Percentiles rank a stretch among this genome's conserved stretches.
These are phyloP conservation scores for Spatulosminthurus flaviceps DNA, from an alignment of 2,888 invertebrate genomes.

Conservation along the genomic window DNA sequence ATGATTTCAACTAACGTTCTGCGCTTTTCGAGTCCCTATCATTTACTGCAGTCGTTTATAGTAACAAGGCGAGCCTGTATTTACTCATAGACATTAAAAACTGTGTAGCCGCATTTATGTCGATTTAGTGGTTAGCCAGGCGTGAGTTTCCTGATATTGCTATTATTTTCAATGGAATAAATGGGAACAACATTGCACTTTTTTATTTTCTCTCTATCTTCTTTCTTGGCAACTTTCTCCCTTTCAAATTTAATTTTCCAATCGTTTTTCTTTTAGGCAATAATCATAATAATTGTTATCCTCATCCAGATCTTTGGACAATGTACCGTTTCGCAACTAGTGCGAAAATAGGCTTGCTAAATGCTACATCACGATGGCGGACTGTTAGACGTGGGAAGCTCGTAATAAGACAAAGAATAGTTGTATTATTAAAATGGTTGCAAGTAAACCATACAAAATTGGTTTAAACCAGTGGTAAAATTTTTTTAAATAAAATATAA, in stretches of 20 bases:
- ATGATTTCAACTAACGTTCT: background rate
- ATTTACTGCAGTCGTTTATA: background rate
- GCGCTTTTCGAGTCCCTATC: background rate
- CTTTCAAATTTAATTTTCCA: background rate
- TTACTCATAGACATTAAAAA: conserved; percentile 26
- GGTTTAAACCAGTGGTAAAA: too few relatives aligned
- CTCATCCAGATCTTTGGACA: too few relatives aligned
- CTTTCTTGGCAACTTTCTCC: background rate
- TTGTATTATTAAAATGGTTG: too few relatives aligned
- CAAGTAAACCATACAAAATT: too few relatives aligned
- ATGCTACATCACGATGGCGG: too few relatives aligned
- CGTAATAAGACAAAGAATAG: too few relatives aligned
- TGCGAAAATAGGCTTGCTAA: too few relatives aligned
- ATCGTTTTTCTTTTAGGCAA: too few relatives aligned
- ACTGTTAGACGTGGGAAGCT: too few relatives aligned
- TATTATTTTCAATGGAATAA: background rate
- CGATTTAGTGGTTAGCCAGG: conserved; percentile 49
- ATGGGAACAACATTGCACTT: background rate
- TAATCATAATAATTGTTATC: too few relatives aligned
- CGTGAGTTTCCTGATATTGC: conserved; percentile 48
- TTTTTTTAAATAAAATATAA: too few relatives aligned
- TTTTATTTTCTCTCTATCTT: background rate
- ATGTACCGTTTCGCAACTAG: too few relatives aligned
- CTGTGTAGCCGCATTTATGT: conserved; percentile 44
- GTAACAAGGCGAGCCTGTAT: background rate